These are phyloP conservation scores for Sebastes elongatus DNA, from an alignment of 2,797 vertebrate genomes.

Conservation along the genomic window DNA sequence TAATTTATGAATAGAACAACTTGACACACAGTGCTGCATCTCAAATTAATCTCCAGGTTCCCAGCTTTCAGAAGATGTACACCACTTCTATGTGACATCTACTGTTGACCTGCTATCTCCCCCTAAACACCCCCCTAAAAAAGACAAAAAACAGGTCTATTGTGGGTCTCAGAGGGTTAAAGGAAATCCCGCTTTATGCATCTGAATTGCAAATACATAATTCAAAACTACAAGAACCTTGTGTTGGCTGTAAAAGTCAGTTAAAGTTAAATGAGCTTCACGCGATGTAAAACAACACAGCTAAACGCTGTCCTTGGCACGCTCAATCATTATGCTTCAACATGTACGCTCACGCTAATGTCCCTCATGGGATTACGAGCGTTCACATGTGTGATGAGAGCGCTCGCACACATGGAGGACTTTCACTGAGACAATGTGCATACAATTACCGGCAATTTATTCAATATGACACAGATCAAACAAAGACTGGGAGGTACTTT, in stretches of 20 bases:
- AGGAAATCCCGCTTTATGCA: neutral
- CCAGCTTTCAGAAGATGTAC: too few species aligned
- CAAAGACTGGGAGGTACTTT: slow-evolving; percentile 8
- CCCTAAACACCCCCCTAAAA: too few species aligned
- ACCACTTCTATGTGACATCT: too few species aligned
- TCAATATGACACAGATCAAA: slow-evolving; percentile 37
- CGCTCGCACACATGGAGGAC: neutral
- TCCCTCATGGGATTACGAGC: slow-evolving; percentile 36
- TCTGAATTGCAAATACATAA: slow-evolving; percentile 52
- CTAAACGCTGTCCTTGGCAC: slow-evolving; percentile 46
- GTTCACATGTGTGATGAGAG: neutral
- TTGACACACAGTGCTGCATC: too few species aligned
- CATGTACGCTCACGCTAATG: slow-evolving; percentile 38
- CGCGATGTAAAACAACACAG: slow-evolving; percentile 6
- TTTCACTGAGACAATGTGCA: neutral
- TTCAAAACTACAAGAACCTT: neutral
- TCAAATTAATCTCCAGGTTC: too few species aligned
- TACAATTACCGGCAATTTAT: slow-evolving; percentile 20
- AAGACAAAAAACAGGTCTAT: too few species aligned
- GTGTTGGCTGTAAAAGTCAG: neutral
- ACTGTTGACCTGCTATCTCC: too few species aligned
- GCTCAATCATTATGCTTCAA: slow-evolving; percentile 6
- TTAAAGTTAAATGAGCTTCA: slow-evolving; percentile 13
- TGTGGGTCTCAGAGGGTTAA: too few species aligned
- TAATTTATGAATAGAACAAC: too few species aligned